These are phyloP conservation scores for Vipera ursinii DNA, from an alignment of 2,797 vertebrate genomes.

Conservation along the genomic window DNA sequence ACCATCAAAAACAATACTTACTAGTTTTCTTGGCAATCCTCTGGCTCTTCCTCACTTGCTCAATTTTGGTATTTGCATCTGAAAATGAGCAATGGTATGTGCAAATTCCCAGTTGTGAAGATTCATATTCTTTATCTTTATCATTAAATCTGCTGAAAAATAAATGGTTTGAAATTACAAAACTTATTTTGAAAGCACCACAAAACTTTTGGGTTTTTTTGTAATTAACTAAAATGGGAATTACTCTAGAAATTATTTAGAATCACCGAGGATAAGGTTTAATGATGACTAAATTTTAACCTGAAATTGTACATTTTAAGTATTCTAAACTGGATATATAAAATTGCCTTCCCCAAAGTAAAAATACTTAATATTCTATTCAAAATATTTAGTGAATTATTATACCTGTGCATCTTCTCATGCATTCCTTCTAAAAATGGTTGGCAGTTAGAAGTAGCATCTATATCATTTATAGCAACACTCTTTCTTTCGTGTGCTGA, in stretches of 20 bases:
- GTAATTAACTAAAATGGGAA: background rate
- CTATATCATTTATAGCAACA: background rate
- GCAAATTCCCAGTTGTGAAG: background rate
- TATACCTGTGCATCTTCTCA: conserved; percentile 9
- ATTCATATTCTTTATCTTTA: conserved; percentile 34
- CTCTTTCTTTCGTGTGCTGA: conserved; percentile 19
- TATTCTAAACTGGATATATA: background rate
- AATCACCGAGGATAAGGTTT: background rate
- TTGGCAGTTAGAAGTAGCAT: background rate
- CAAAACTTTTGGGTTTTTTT: background rate
- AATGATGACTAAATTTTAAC: background rate
- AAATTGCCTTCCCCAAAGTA: background rate
- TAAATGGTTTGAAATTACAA: conserved; percentile 42
- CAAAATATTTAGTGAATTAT: conserved; percentile 35
- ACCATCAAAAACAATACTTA: conserved; percentile 51
- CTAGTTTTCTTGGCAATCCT: conserved; percentile 52
- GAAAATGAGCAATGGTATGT: conserved; percentile 8
- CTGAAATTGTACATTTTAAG: background rate
- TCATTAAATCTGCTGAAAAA: conserved; percentile 51
- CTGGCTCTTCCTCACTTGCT: conserved; percentile 53
- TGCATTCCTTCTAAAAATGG: conserved; percentile 34
- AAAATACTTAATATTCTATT: conserved; percentile 32
- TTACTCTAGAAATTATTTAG: background rate
- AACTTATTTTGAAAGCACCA: conserved; percentile 12
- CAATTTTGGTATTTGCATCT: conserved; percentile 3